Evolutionary conservation across 1,140 invertebrate genomes (phyloP).

Genomic region (Lordiphosa mommai): DNA sequence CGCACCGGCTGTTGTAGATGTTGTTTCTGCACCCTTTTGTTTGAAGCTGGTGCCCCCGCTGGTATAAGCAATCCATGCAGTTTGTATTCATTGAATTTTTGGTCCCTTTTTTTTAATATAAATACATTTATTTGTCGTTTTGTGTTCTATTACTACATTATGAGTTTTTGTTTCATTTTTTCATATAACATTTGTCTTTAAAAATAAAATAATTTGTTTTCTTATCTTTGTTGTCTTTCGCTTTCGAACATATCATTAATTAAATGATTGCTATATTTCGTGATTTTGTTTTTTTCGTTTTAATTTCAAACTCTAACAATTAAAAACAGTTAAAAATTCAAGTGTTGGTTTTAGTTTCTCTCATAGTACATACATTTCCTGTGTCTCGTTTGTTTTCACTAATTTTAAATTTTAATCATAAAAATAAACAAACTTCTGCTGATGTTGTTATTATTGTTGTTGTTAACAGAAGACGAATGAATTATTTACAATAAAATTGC

Average conservation of each 20-base stretch:
- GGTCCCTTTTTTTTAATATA: no score
- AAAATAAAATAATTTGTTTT: slow-evolving; percentile 71
- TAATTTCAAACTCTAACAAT: slow-evolving; percentile 73
- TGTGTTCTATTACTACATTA: slow-evolving; percentile 65
- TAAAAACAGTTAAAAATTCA: slow-evolving; percentile 77
- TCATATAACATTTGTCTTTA: slow-evolving; percentile 66
- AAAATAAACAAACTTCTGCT: slow-evolving; percentile 30
- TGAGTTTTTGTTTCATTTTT: slow-evolving; percentile 46
- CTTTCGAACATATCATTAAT: slow-evolving; percentile 61
- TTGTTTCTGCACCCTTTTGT: no score
- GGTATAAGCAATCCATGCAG: not conserved
- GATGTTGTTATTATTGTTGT: slow-evolving; percentile 7
- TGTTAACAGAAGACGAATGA: slow-evolving; percentile 46
- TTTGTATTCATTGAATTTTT: no score
- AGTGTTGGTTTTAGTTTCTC: slow-evolving; percentile 32
- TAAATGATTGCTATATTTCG: slow-evolving; percentile 57
- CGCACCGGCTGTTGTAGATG: no score
- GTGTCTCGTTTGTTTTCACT: slow-evolving; percentile 53
- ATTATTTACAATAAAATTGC: slow-evolving; percentile 76
- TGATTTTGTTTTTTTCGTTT: slow-evolving; percentile 50
- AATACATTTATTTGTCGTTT: slow-evolving; percentile 78
- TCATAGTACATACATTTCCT: slow-evolving; percentile 63
- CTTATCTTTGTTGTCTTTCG: slow-evolving; percentile 53
- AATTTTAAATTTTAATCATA: slow-evolving; percentile 70
- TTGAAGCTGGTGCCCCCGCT: no score